Conservation (phyloP, 2,888 invertebrate species). For the Mythimna loreyi region DNA sequence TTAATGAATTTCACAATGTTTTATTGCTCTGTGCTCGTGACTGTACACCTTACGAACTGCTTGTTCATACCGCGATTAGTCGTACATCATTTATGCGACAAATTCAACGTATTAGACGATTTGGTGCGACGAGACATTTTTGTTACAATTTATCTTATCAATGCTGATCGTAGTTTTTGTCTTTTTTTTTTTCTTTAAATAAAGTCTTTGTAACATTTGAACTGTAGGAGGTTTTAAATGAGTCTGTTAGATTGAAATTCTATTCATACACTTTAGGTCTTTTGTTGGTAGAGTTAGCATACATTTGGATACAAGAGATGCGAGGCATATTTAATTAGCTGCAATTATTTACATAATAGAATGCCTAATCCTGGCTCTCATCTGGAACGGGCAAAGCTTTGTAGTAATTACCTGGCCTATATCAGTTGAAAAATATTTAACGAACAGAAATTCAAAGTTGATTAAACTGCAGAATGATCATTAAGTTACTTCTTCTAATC, state of each 20-base stretch:
- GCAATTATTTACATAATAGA: slow-evolving; percentile 5
- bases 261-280: slow-evolving; percentile 20
- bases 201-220: background rate
- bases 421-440: background rate
- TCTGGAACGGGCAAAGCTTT: background rate
- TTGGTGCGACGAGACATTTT: slow-evolving; percentile 36
- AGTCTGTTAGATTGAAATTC: slow-evolving; percentile 17
- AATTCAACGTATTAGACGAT: slow-evolving; percentile 54
- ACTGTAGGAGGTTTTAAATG: slow-evolving; percentile 12
- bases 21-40: too few species aligned
- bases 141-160: slow-evolving; percentile 35
- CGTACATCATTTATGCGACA: slow-evolving; percentile 70
- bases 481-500: too few species aligned
- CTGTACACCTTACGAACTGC: slow-evolving; percentile 70
- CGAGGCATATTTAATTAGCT: background rate
- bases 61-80: slow-evolving; percentile 64
- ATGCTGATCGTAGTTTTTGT: slow-evolving; percentile 18
- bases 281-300: slow-evolving; percentile 1
- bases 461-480: background rate
- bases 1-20: too few species aligned
- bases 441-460: background rate
- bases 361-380: background rate
- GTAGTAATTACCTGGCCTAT: too few species aligned
- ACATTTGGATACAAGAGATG: slow-evolving; percentile 8
- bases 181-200: slow-evolving; percentile 17